phyloP scores from a whole-genome alignment of 2,113 vertebrate species.

The Syrrhaptes paradoxus region DNA sequence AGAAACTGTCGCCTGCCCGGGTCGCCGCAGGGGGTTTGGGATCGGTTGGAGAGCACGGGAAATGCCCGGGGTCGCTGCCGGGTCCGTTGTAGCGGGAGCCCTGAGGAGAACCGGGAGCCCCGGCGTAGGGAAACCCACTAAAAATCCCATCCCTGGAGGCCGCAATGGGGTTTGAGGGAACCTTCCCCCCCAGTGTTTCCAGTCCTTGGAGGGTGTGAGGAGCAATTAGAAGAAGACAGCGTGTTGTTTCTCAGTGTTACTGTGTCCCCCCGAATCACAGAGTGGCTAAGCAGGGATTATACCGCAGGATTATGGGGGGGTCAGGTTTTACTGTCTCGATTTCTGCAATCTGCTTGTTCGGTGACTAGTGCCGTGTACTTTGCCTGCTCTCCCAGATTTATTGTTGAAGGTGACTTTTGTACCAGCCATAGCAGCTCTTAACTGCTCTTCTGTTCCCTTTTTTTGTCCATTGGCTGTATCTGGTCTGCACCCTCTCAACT shows the following conservation, averaged over 20 bases:
- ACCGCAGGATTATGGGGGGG: not conserved
- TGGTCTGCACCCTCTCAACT: not conserved
- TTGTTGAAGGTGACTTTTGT: constrained; percentile 61
- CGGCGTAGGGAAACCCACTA: fast-evolving
- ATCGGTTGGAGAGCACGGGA: not conserved
- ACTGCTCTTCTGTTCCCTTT: not conserved
- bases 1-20: not conserved
- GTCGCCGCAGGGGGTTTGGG: not conserved
- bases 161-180: not conserved
- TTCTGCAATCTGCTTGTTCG: not conserved
- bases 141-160: not conserved
- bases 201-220: not conserved
- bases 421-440: not conserved
- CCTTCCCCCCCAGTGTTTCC: not conserved
- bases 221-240: not conserved
- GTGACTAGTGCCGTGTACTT: not conserved
- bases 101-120: not conserved
- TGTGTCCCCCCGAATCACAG: not conserved
- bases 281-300: not conserved
- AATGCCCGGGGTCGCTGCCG: not conserved
- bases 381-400: constrained; percentile 2
- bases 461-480: not conserved
- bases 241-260: not conserved
- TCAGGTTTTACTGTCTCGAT: not conserved
- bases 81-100: not conserved